Evolutionary conservation across 1,140 invertebrate species (phyloP), one percentile per base, ranked within the genome.

Genomic region (Zaprionus davidi): DNA sequence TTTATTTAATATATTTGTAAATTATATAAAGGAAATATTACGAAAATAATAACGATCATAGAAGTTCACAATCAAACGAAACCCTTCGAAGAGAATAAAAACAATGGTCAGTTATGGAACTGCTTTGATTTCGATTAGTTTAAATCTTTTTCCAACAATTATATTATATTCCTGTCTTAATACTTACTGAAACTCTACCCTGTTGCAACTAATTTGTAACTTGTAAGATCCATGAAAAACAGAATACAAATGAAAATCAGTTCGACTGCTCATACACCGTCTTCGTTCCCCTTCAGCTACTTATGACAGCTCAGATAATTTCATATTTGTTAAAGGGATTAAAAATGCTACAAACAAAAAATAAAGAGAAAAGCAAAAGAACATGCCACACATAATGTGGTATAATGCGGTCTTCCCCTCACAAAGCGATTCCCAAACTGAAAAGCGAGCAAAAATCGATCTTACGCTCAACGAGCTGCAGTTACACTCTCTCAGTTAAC

Each of bases 381-480:
- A 68, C 60, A 79, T 69, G 67, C 76, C 62, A 76, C 68, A 62
- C 58, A 46, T 46, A 46, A 46, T 17, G 41, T 46, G 62, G 49
- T 36, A 70, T 46, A 63, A 63, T 63, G 34, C 68, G 64, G 65
- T 59, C 56, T 44, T 44, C 9, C 38, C 38, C 13, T 15, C 5
- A 38, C 36, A 71, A 65, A 41, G 24, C 56, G 64, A 44, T 62
- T 31, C 20, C 26, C 26, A 60, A 51, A 79, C 67, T 77, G 80
- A 80, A 70, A 87, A 79, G 84, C 77, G 62, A 75, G 71, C 77
- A 79, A 80, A 87, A 82, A 88, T 67, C 64, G 72, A 87, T 87
- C 84, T 84, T 86, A 73, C 62, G 74, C 78, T 68, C 65, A 82
- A 68, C 71, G 51, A 56, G 55, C 46, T 28, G 31, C 67, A 70